Base-by-base conservation (phyloP, 2,888 invertebrate genomes). In the Lasioglossum vierecki region DNA sequence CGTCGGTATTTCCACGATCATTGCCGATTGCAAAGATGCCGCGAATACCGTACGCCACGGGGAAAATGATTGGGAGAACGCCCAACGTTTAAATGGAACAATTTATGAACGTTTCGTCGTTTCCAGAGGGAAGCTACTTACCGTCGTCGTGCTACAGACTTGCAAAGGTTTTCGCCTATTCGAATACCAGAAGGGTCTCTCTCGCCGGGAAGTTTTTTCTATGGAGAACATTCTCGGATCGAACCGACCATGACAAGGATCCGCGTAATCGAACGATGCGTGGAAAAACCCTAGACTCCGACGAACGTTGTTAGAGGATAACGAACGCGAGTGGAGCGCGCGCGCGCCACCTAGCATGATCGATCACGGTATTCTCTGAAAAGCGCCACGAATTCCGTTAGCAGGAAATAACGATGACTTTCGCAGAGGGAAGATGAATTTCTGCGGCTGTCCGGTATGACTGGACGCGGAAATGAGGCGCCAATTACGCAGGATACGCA, bases 401-500 rank as follows among this genome's bases (percentile, higher is more conserved):
- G 30, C 72, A 63, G 76, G 85, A 80, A 85, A 85, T 63, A 77
- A 66, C 76, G 80, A 77, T 26, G 72, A 8, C n/a, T 76, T 80
- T 46, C 57, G 60, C 30, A 30, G 30, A 41, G 13, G 79, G 68
- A 82, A 82, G 82, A 86, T 86, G 82, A 82, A 86, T 86, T 82
- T 86, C 76, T 77, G 30, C 70, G 30, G 82, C 70, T 63, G 79
- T 72, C 76, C 18, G 79, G 35, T 6, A 53, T 74, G 71, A 71
- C 75, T 81, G 80, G 76, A 84, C 76, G 77, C 80, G 88, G 85
- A 89, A 89, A 89, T 76, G 76, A 80, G 81, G 68, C 88, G 85
- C 89, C 89, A 89, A 89, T 89, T 89, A 89, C 72, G 70, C 66
- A 11, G 68, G 75, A 49, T 80, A 71, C 49, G 75, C 74, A 87